Base-by-base conservation (phyloP, 35 echinoderm and acorn worm genomes). In the Strongylocentrotus purpuratus region DNA sequence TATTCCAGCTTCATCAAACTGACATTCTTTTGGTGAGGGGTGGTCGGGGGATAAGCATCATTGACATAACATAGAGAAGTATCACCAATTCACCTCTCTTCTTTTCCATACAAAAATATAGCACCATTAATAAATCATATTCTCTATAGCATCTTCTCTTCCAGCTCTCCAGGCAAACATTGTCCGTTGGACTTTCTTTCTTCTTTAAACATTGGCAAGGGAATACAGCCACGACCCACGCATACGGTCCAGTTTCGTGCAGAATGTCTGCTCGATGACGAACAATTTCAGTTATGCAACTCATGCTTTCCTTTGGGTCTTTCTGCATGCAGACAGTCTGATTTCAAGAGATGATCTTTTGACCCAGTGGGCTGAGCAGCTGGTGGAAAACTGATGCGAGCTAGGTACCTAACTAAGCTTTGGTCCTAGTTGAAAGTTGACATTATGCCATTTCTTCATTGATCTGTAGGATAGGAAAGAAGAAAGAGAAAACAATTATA, bases 401-500 rank as follows among this genome's bases (percentile, higher is more conserved):
- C 65, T 78, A 78, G 65, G 65, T 78, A 78, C 65, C 20, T 78
- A 78, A 78, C 65, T 78, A 78, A 78, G 25, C 65, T 28, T 78
- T 78, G 65, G 65, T 78, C 65, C 65, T 78, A 78, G 65, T 78
- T 28, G 65, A n/a, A 78, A 10, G 32, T 5, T 89, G 33, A 33
- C 87, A 89, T 89, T 89, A 89, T 89, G 87, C 32, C 32, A 45
- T 89, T 33, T 89, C 87, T 33, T 89, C 87, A 41, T 89, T 46
- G 45, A 89, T 89, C 87, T 89, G 33, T 22, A 89, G 33, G 4
- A 46, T 0, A 35, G 31, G 13, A 46, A 88, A 41, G 4, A 89
- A 89, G 12, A 33, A 41, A 33, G 11, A 88, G 25, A 22, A 65
- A 78, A 78, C 20, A 28, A 78, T 78, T 78, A 31, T 78, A 59